A percentile compares a stretch with the other conserved stretches of the same genome.
phyloP scores from a whole-genome alignment of 1,140 invertebrate genomes.

The Lepidotrigona ventralis region DNA sequence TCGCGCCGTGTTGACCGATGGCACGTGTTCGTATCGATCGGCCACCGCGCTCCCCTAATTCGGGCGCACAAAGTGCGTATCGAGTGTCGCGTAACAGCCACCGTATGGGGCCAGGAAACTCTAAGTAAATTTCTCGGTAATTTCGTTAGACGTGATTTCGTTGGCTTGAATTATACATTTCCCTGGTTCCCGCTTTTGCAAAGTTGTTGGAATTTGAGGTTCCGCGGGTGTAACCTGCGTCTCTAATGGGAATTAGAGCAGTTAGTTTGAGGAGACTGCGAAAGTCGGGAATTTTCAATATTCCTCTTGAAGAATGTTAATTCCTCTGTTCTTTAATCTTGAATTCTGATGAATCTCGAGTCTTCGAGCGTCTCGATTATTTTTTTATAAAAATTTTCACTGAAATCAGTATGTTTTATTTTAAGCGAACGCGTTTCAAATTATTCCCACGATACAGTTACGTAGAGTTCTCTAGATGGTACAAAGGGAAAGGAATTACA shows the following conservation, averaged over 20 bases:
- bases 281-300: not conserved
- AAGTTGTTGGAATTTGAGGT: not conserved
- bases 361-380: no score
- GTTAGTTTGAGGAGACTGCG: not conserved
- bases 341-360: not conserved
- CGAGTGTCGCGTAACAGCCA: conserved; percentile 24
- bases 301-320: not conserved
- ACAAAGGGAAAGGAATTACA: no score
- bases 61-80: conserved; percentile 37
- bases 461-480: no score
- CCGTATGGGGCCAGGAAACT: not conserved
- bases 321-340: not conserved
- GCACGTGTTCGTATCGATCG: conserved; percentile 53
- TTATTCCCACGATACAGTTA: no score
- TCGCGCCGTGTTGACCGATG: conserved; percentile 55
- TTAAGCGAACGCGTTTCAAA: no score
- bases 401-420: no score
- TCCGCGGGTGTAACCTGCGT: not conserved
- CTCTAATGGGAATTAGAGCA: not conserved
- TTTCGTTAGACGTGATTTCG: conserved; percentile 48
- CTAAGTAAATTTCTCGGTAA: conserved; percentile 45
- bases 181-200: not conserved
- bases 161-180: conserved; percentile 9
- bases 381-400: no score
- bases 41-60: conserved; percentile 19